Evolutionary conservation across 2,113 vertebrate species (phyloP), one percentile per base, ranked within the genome.

Genomic region (Sialia sialis): DNA sequence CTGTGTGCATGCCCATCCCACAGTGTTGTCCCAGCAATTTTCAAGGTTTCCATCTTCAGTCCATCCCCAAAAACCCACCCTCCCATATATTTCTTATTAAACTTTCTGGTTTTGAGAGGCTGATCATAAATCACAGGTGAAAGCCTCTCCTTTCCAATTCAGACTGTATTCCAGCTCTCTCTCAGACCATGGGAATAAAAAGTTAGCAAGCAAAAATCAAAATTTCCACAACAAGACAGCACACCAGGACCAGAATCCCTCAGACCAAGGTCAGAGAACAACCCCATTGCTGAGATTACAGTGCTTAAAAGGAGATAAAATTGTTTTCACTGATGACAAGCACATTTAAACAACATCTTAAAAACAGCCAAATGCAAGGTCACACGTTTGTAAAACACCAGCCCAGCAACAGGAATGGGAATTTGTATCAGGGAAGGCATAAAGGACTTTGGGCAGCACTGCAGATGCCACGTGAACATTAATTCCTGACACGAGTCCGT

Each of bases 361-460:
- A 75, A 72, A 87, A 3, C n/a, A 79, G 43, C 10, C 2, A 1
- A 87, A 87, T 21, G 39, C 55, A 84, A 96, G 56, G 84, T 78
- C 82, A 81, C 0, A 5, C 3, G 0, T 54, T 43, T 66, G 17
- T 60, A 73, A 44, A 87, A 76, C 7, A 48, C 13, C 34, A 67
- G 38, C 80, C 77, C 59, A 44, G 13, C 70, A n/a, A 52, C 0
- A 79, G 38, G n/a, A 59, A 41, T 10, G 8, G 22, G 54, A 87
- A 92, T 29, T 23, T 66, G 14, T 51, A 62, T 10, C 84, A 64
- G 5, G 6, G 26, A 78, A 64, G 43, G 70, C 78, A 83, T 36
- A 36, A 85, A 85, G 82, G 72, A 83, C 75, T 95, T 77, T 4
- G 43, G 75, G 67, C 81, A 96, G 89, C 87, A 36, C 32, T 85